Evolutionary conservation across 2,888 invertebrate species (phyloP).

Genomic region (Dicyrtomina minuta): DNA sequence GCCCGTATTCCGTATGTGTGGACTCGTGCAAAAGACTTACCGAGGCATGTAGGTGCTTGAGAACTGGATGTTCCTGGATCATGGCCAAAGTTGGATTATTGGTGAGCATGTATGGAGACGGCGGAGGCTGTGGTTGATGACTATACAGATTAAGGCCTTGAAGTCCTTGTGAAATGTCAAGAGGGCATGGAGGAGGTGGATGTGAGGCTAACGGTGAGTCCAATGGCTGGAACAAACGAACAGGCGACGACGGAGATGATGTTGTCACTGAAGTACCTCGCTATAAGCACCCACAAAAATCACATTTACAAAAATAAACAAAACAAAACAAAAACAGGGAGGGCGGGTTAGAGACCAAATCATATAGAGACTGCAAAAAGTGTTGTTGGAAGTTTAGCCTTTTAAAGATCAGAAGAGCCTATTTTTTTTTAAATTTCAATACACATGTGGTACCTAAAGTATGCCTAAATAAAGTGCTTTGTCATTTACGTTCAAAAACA

Average conservation of each 20-base stretch:
- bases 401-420: no score
- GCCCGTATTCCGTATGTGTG: no score
- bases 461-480: no score
- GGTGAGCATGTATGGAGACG: constrained; percentile 48
- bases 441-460: no score
- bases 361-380: no score
- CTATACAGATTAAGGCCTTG: constrained; percentile 53
- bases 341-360: no score
- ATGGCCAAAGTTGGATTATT: constrained; percentile 51
- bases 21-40: constrained; percentile 29
- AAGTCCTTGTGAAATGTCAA: constrained; percentile 53
- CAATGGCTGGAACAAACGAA: constrained; percentile 50
- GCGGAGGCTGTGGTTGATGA: constrained; percentile 44
- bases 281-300: constrained; percentile 30
- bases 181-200: constrained; percentile 41
- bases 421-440: no score
- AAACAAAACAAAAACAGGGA: no score
- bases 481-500: no score
- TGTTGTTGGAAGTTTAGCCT: no score
- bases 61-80: constrained; percentile 52
- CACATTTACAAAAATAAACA: constrained; percentile 6
- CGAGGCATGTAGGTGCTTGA: constrained; percentile 44
- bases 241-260: constrained; percentile 52
- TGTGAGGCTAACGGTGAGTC: constrained; percentile 49
- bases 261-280: constrained; percentile 51